Evolutionary conservation across 2,113 vertebrate genomes (phyloP), one percentile per base, ranked within the genome.

Genomic region (Austrofundulus limnaeus): DNA sequence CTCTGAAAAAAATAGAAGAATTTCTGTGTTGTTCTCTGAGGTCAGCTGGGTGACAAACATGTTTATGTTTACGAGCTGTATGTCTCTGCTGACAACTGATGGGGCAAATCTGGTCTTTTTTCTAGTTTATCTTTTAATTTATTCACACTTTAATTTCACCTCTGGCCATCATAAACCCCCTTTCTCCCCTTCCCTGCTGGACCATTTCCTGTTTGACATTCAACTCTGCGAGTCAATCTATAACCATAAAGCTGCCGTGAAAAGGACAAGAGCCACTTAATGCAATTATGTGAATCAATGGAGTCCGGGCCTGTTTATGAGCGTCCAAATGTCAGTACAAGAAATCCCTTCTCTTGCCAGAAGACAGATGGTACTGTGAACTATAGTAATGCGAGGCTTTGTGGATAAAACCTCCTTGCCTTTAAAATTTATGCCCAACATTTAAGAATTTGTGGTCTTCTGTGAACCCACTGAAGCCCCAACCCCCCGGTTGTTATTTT

Each of bases 321-420:
- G 60, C 15, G 56, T 68, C 70, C 70, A 83, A 77, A 77, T 77
- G 70, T 61, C 80, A 51, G 57, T 48, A 68, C 46, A 65, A 68
- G 51, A 68, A 47, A 56, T 50, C 45, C 41, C 42, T 70, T 77
- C 46, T 81, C 45, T 72, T 77, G 54, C 61, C 55, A 59, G 68
- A 65, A 77, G 62, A 72, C 72, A 70, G 72, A 75, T 84, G 79
- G 53, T 78, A 53, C 78, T 77, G 65, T 64, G 70, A 73, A 73
- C 66, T 17, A 64, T 67, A 53, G 34, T 61, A 72, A 71, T 67
- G 55, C 28, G 34, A 14, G 53, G 47, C 55, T 77, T 72, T 37
- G 49, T 46, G 16, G 25, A 28, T 61, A 69, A 61, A 74, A 51
- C 34, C 46, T 37, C 43, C 23, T 24, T 10, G 31, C 25, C 65